Evolutionary conservation across 92 coral and sea anemone species (phyloP).

Genomic region (Porites lobata): DNA sequence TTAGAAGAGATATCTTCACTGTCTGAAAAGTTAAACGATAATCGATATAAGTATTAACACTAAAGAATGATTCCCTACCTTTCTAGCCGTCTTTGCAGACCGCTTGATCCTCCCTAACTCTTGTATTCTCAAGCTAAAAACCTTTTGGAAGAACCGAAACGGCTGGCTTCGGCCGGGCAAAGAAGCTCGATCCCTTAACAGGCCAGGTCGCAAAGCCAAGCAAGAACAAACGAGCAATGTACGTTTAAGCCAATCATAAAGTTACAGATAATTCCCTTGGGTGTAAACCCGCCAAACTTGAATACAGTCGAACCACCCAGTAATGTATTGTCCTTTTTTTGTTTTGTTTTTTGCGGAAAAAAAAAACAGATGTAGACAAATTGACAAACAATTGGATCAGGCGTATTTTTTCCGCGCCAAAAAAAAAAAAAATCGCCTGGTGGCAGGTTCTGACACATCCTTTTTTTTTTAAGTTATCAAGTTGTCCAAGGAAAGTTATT

Average conservation of each 20-base stretch:
- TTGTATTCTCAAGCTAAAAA: neutral
- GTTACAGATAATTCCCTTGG: slow-evolving; percentile 23
- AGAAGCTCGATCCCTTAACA: too few relatives aligned
- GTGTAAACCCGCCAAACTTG: slow-evolving; percentile 43
- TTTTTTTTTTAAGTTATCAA: too few relatives aligned
- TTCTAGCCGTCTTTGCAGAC: neutral
- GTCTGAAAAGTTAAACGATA: neutral
- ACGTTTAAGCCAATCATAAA: slow-evolving; percentile 5
- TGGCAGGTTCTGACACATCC: too few relatives aligned
- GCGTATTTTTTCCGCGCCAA: too few relatives aligned
- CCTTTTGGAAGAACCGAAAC: neutral
- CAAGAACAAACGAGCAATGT: neutral
- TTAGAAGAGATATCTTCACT: neutral
- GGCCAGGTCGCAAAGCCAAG: slow-evolving; percentile 3
- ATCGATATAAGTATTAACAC: neutral
- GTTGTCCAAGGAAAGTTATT: too few relatives aligned
- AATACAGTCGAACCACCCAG: neutral
- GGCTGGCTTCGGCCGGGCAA: too few relatives aligned
- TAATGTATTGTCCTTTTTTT: too few relatives aligned
- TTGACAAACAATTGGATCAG: too few relatives aligned
- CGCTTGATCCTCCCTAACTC: neutral
- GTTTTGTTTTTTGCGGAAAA: too few relatives aligned
- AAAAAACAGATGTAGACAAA: too few relatives aligned
- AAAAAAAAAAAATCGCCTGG: too few relatives aligned
- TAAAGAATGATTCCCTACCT: neutral